Evolutionary conservation across 2,797 vertebrate species (phyloP), one percentile per base, ranked within the genome.

Genomic region (Cynodonichthys magdalenae): DNA sequence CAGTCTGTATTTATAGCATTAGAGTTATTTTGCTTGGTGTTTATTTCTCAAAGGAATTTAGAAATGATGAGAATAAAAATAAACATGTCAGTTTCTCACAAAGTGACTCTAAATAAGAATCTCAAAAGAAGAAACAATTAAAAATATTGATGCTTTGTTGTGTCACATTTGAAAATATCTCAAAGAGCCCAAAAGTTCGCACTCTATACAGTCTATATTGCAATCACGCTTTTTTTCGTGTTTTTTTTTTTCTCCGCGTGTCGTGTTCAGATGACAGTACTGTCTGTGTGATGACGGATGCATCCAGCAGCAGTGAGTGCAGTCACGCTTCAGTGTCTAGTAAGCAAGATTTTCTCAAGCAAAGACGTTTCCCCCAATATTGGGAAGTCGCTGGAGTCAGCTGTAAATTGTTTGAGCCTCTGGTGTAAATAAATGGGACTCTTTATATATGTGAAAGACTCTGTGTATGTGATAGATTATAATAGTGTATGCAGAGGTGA

Each of bases 161-260:
- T 54, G 55, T 66, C 47, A 59, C 51, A 62, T 74, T 48, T 63
- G 53, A 51, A 84, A 85, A 77, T 84, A 69, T 45, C 74, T 77
- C 24, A 39, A 65, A 62, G 20, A 1, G 4, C 57, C 51, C 52
- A 66, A 66, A 68, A 71, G 49, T 36, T 48, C 27, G 63, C 59
- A 64, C 56, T 49, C 60, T 61, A 52, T 52, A 58, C 52, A 69
- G 6, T 58, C 15, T 15, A 65, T 63, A 66, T 73, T 64, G 4
- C 58, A 67, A 70, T 47, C 41, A 34, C 15, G 24, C 57, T 53
- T 58, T 9, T 36, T 36, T 11, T 36, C 11, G 9, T 10, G 14
- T n/a, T 17, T 17, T 28, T 9, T 31, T 5, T 34, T 34, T 34
- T 15, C 17, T 69, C 47, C 76, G 42, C 62, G 39, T 36, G 60